Evolutionary conservation across 1,140 invertebrate genomes (phyloP), one percentile per base, ranked within the genome.

Genomic region (Danaus plexippus): DNA sequence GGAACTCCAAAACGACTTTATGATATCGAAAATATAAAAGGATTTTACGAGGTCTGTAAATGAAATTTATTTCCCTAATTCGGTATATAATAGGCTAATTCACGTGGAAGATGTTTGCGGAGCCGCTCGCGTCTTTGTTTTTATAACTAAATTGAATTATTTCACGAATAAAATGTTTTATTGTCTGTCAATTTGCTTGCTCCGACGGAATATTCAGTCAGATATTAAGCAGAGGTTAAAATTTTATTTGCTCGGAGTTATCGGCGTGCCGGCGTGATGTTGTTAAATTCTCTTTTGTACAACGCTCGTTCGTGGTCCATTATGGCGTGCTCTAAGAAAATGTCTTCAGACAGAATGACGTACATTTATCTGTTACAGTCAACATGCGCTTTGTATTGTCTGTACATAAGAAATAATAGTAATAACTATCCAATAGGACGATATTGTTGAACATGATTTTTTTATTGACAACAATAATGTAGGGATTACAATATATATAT

Each of bases 121-220:
- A 74, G 63, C 64, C 64, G 59, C 59, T 49, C 52, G 52, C 61
- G 49, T 66, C 66, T 64, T 79, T 77, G 75, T 85, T 83, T 84
- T 85, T 82, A 75, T 77, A 77, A 68, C 73, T 53, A 83, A 86
- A 86, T 83, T 77, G 82, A 85, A 84, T 87, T 85, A 87, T 80
- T 80, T 72, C 75, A 52, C 57, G 80, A 74, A 79, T 85, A 84
- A 87, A 87, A 87, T 87, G 85, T 87, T 86, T 87, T 84, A 87
- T 77, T 75, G 83, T 82, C 83, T 85, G 83, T 85, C 83, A 85
- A 87, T 87, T 87, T 77, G 69, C 56, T 79, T 71, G 71, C 66
- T 74, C 69, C 67, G 70, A 71, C 59, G 74, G 71, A 81, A 73
- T 64, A 69, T 68, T 69, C 60, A 68, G 68, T 56, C 64, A 74